Conservation (phyloP, 2,113 vertebrate species). For the Cheirogaleus medius region DNA sequence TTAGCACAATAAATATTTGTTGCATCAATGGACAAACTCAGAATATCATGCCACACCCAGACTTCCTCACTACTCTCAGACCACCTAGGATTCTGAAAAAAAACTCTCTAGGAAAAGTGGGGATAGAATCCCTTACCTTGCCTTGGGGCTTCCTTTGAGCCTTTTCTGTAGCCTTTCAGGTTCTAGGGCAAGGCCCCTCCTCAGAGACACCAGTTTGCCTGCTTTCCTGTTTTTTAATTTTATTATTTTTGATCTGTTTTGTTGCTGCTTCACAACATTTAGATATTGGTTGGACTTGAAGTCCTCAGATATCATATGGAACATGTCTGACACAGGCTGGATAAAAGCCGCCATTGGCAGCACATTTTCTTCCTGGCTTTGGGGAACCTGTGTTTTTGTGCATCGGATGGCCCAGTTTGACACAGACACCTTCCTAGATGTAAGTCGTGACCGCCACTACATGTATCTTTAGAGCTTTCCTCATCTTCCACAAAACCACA, state of each 20-base stretch:
- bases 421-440: conserved; percentile 73
- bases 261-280: background rate
- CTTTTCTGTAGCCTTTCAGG: background rate
- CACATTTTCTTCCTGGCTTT: conserved; percentile 85
- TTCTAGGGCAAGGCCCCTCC: background rate
- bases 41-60: background rate
- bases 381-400: conserved; percentile 84
- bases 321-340: conserved; percentile 87
- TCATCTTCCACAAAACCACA: background rate
- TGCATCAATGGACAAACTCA: background rate
- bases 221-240: background rate
- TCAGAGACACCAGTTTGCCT: background rate
- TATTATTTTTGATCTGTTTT: background rate
- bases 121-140: background rate
- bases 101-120: background rate
- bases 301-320: conserved; percentile 85
- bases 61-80: background rate
- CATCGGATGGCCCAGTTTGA: conserved; percentile 83
- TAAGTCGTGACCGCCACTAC: conserved; percentile 65
- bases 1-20: background rate
- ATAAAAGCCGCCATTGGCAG: conserved; percentile 85
- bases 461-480: background rate
- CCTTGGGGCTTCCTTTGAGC: background rate
- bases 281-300: conserved; percentile 87
- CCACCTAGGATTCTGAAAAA: background rate